These are phyloP conservation scores for Apogon talboti DNA, from an alignment of 2,797 vertebrate genomes.

Conservation along the genomic window DNA sequence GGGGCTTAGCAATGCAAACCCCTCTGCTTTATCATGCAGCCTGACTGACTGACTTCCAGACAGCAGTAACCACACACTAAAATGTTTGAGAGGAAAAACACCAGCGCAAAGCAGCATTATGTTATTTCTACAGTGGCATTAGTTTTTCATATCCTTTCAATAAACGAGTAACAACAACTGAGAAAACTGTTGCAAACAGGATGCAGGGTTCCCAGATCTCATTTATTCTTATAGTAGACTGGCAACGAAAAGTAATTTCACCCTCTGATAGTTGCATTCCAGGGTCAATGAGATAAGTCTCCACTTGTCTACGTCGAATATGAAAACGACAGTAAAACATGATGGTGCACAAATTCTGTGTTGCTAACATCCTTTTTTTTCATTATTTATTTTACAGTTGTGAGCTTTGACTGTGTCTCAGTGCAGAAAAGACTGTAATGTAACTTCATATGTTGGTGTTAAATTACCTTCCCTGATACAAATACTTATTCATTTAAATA, in stretches of 20 bases:
- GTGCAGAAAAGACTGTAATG: background rate
- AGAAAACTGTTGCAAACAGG: slow-evolving; percentile 52
- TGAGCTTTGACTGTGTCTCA: background rate
- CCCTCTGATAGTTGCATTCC: slow-evolving; percentile 45
- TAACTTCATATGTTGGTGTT: background rate
- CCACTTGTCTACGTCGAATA: slow-evolving; percentile 35
- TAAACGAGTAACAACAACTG: slow-evolving; percentile 28
- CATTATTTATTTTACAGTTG: background rate
- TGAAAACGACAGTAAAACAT: slow-evolving; percentile 13
- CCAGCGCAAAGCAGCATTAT: background rate
- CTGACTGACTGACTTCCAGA: too few relatives aligned
- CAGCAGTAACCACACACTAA: slow-evolving; percentile 1
- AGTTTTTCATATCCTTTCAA: slow-evolving; percentile 35
- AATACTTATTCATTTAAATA: background rate
- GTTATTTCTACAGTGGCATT: slow-evolving; percentile 24
- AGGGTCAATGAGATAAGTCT: slow-evolving; percentile 24
- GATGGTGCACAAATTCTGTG: slow-evolving; percentile 17
- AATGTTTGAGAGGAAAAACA: slow-evolving; percentile 13
- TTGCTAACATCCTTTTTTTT: slow-evolving; percentile 10
- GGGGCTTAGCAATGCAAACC: background rate
- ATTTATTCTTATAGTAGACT: slow-evolving; percentile 40
- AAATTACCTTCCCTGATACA: slow-evolving; percentile 1
- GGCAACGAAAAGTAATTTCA: slow-evolving; percentile 48
- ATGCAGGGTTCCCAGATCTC: slow-evolving; percentile 45
- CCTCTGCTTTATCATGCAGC: background rate